phyloP scores from a whole-genome alignment of 2,888 invertebrate species.

The Labia minor region DNA sequence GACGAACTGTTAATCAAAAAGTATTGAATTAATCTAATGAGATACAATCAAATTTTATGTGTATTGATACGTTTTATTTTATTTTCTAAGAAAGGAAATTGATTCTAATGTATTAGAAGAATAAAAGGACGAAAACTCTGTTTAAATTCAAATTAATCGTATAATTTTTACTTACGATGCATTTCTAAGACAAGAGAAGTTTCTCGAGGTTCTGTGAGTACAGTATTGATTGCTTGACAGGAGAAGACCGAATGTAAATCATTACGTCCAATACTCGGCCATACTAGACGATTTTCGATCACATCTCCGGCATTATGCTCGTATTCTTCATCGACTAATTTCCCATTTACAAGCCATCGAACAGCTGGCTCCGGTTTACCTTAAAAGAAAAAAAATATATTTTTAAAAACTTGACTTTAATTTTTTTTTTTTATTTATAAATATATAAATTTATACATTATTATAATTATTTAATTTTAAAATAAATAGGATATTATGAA shows the following conservation, averaged over 20 bases:
- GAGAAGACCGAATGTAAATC: slow-evolving; percentile 79
- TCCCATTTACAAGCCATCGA: slow-evolving; percentile 71
- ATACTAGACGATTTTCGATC: slow-evolving; percentile 65
- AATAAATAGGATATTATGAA: too few relatives aligned
- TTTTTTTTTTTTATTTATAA: too few relatives aligned
- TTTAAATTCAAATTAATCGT: too few relatives aligned
- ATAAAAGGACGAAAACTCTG: too few relatives aligned
- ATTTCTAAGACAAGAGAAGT: slow-evolving; percentile 65
- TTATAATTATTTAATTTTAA: too few relatives aligned
- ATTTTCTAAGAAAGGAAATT: too few relatives aligned
- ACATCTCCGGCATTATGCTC: slow-evolving; percentile 77
- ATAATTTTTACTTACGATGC: slow-evolving; percentile 53
- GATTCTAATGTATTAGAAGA: too few relatives aligned
- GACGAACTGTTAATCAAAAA: slow-evolving; percentile 53
- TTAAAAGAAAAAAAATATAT: slow-evolving; percentile 33
- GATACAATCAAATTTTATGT: too few relatives aligned
- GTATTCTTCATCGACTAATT: slow-evolving; percentile 67
- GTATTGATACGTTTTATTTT: too few relatives aligned
- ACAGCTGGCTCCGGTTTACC: slow-evolving; percentile 73
- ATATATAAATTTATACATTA: too few relatives aligned
- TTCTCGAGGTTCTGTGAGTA: slow-evolving; percentile 67
- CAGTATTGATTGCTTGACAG: slow-evolving; percentile 77
- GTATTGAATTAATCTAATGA: too few relatives aligned
- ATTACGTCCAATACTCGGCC: slow-evolving; percentile 62
- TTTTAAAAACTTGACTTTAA: too few relatives aligned